Percentiles rank a stretch among this genome's conserved stretches.
Evolutionary conservation across 2,797 vertebrate genomes (phyloP).

Genomic region (Myripristis jacobus): DNA sequence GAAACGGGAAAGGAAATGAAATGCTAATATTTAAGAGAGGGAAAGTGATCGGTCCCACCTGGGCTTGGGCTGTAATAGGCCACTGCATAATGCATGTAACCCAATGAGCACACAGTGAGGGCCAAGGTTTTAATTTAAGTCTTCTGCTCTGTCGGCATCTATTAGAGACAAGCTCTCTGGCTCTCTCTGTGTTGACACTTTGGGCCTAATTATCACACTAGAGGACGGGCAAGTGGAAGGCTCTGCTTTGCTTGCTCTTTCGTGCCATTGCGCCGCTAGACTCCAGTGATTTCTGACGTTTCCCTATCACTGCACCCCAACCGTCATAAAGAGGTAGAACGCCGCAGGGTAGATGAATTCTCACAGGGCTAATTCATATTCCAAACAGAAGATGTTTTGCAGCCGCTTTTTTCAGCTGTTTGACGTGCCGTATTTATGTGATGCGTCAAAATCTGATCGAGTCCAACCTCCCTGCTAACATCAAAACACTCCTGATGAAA

Average conservation of each 20-base stretch:
- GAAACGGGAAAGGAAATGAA: conserved; percentile 57
- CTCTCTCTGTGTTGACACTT: conserved; percentile 50
- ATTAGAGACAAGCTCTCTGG: conserved; percentile 65
- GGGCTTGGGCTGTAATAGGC: conserved; percentile 63
- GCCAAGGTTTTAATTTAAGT: conserved; percentile 81
- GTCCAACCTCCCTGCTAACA: too few species aligned
- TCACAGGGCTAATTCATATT: conserved; percentile 29
- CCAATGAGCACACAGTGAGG: conserved; percentile 76
- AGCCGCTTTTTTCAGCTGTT: conserved; percentile 1
- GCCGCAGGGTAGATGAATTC: conserved; percentile 31
- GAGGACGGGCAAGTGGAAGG: conserved; percentile 42
- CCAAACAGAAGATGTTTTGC: conserved; percentile 37
- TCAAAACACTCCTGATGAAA: too few species aligned
- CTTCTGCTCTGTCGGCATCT: conserved; percentile 79
- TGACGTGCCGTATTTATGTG: conserved; percentile 1
- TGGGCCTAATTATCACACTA: conserved; percentile 57
- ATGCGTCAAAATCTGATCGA: conserved; percentile 11
- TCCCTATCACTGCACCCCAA: conserved; percentile 7
- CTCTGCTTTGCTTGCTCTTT: conserved; percentile 52
- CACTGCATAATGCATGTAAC: conserved; percentile 72
- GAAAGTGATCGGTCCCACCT: conserved; percentile 65
- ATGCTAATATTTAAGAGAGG: conserved; percentile 68
- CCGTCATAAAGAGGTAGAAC: conserved; percentile 24
- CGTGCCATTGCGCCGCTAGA: conserved; percentile 32
- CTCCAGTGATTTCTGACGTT: conserved; percentile 30